Evolutionary conservation across 2,113 vertebrate species (phyloP), one percentile per base, ranked within the genome.

Genomic region (Gobio gobio): DNA sequence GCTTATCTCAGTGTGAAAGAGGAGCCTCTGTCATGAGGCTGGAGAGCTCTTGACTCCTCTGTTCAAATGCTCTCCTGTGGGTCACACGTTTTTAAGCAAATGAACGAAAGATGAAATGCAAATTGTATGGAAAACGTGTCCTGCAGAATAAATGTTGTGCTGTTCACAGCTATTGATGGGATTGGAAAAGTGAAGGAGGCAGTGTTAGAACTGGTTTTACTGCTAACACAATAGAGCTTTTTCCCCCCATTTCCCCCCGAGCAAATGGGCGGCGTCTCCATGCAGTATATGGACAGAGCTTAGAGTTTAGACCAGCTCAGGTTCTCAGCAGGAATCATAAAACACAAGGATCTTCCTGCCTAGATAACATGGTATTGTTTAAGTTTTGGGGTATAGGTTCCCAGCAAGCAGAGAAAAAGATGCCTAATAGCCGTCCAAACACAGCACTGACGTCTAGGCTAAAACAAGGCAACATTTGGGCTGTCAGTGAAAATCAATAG

Each of bases 81-180:
- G 40, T 70, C 89, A 85, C 54, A 82, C 86, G 81, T 49, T 84
- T 56, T 92, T 86, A 94, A 10, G 87, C 92, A 94, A 93, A 94
- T 92, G 2, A 91, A 90, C 89, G 87, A 91, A 93, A 93, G 92
- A 90, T 85, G 18, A 83, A 40, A 94, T 93, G 91, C 92, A 94
- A 94, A 94, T 93, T 13, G 0, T 43, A 92, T 85, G 90, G 36
- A 92, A 92, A 93, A 82, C 13, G 75, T 74, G 20, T 0, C 83
- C 70, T 78, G 86, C 85, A 51, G 47, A 73, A 70, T 45, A 58
- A 58, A 72, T 72, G 40, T 85, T 33, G 36, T 79, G 64, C 70
- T 81, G 76, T 45, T 66, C 51, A 29, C 47, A 58, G 59, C 59
- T 51, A 40, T 45, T 26, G n/a, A 58, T 54, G 63, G 75, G 64